Percentiles rank a stretch among this genome's conserved stretches.
Conservation (phyloP, 2,888 invertebrate genomes). For the Gonocerus acuteangulatus region DNA sequence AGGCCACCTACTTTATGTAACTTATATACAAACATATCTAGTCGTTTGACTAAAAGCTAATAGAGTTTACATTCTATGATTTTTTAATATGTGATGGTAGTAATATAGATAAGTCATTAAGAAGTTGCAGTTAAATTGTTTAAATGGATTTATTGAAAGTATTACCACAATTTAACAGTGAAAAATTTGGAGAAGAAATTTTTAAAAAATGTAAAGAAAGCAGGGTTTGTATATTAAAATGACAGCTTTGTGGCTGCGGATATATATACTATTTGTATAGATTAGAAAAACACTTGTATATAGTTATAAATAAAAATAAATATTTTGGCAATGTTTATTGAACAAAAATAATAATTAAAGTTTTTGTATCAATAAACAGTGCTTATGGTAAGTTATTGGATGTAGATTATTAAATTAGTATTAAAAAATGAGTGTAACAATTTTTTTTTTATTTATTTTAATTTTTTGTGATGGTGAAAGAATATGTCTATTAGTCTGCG, state of each 20-base stretch:
- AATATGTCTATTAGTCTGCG: conserved; percentile 20
- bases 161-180: background rate
- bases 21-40: background rate
- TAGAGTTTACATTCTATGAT: no score
- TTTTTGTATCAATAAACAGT: conserved; percentile 2
- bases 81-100: no score
- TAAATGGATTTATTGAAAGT: background rate
- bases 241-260: background rate
- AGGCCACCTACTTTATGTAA: background rate
- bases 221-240: conserved; percentile 21
- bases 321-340: conserved; percentile 14
- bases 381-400: conserved; percentile 1
- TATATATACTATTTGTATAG: conserved; percentile 15
- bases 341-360: conserved; percentile 6
- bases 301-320: conserved; percentile 22
- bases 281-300: conserved; percentile 17
- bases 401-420: background rate
- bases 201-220: conserved; percentile 1
- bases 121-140: no score
- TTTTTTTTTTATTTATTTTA: background rate
- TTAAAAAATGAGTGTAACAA: background rate
- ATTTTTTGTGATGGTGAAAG: conserved; percentile 16
- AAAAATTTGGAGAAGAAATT: background rate
- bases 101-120: no score
- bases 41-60: background rate